Conservation (phyloP, 2,113 vertebrate species). For the Rallus limicola region DNA sequence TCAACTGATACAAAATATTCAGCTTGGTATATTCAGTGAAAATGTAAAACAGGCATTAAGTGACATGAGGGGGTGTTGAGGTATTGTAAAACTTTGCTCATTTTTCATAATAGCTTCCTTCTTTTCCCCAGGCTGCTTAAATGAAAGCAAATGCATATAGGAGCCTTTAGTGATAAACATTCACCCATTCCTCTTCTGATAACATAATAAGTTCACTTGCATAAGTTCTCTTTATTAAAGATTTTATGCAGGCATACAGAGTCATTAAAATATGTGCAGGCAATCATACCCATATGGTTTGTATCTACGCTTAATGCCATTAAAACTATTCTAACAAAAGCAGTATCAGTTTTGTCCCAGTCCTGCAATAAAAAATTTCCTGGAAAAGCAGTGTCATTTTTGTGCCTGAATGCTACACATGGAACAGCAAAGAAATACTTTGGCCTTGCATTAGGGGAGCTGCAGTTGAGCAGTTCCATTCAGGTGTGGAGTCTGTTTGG, state of each 20-base stretch:
- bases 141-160: not conserved
- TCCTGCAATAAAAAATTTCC: not conserved
- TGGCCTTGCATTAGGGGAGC: not conserved
- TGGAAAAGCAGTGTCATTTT: not conserved
- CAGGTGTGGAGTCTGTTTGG: not conserved
- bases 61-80: not conserved
- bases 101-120: not conserved
- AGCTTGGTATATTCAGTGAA: not conserved
- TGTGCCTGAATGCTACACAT: not conserved
- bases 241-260: not conserved
- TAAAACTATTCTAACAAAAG: not conserved
- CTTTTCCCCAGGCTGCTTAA: not conserved
- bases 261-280: not conserved
- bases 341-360: not conserved
- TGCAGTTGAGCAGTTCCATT: not conserved
- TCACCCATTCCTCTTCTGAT: not conserved
- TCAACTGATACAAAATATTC: not conserved
- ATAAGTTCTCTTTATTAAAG: constrained; percentile 15
- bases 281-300: constrained; percentile 23
- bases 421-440: not conserved
- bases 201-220: not conserved
- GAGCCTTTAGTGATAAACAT: not conserved
- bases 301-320: not conserved
- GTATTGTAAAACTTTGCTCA: not conserved
- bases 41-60: not conserved